Evolutionary conservation across 1,140 invertebrate species (phyloP).

Genomic region (Lucilia cuprina): DNA sequence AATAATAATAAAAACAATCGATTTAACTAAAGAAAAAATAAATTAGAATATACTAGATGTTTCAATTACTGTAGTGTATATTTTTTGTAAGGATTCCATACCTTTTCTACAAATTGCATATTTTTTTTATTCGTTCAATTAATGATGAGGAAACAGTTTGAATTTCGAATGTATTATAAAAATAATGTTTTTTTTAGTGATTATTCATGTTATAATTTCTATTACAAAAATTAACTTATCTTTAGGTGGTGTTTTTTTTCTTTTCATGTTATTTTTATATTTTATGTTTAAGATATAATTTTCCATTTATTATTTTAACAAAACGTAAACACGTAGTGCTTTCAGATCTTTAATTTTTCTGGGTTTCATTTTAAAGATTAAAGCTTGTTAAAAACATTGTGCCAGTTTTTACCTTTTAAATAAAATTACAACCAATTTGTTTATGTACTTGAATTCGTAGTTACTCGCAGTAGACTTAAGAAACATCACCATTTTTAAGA

Average conservation of each 20-base stretch:
- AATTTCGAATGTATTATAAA: background rate
- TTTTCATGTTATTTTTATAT: background rate
- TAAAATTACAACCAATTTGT: conserved; percentile 4
- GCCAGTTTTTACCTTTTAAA: background rate
- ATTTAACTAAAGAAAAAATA: background rate
- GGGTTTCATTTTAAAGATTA: background rate
- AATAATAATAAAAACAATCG: background rate
- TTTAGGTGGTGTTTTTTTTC: conserved; percentile 7
- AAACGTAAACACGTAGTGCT: background rate
- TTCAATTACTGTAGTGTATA: background rate
- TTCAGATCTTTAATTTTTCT: background rate
- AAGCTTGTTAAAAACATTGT: conserved; percentile 3
- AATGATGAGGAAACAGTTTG: background rate
- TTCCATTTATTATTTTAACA: background rate
- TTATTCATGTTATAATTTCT: conserved; percentile 9
- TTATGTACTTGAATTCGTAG: background rate
- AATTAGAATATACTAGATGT: background rate
- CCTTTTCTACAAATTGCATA: background rate
- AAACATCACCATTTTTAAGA: conserved; percentile 36
- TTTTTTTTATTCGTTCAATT: background rate
- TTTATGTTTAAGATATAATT: background rate
- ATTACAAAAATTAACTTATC: background rate
- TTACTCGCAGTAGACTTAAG: background rate
- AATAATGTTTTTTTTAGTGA: background rate
- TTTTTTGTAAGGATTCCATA: background rate